These are phyloP conservation scores for Barnardius zonarius DNA, from an alignment of 2,113 vertebrate species.

Conservation along the genomic window DNA sequence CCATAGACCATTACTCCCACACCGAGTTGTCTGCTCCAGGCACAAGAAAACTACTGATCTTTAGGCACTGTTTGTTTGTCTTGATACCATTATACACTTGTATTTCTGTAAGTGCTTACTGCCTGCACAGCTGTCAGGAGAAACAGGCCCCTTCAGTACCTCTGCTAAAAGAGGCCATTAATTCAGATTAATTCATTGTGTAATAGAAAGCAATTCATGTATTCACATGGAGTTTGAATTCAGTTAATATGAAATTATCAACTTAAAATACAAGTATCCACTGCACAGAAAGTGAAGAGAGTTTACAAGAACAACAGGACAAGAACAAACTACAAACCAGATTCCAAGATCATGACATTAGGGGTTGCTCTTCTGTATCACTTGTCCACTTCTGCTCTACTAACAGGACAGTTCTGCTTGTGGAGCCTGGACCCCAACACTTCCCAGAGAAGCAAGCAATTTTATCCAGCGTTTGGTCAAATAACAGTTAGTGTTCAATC, in stretches of 20 bases:
- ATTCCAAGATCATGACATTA: background rate
- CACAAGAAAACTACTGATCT: background rate
- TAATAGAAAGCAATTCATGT: slow-evolving; percentile 15
- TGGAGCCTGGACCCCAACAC: background rate
- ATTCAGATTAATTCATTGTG: background rate
- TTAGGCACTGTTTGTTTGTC: background rate
- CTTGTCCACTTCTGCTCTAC: background rate
- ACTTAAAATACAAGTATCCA: background rate
- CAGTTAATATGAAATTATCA: background rate
- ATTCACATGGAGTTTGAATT: background rate
- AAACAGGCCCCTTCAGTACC: background rate
- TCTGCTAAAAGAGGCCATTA: background rate
- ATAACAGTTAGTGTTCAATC: background rate
- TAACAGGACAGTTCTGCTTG: background rate
- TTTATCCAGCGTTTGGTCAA: background rate
- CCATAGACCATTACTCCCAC: background rate
- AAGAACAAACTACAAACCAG: background rate
- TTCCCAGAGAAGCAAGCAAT: background rate
- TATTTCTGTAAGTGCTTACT: background rate
- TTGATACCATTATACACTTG: background rate
- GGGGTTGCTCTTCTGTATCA: background rate
- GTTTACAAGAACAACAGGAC: background rate
- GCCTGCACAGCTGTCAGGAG: background rate
- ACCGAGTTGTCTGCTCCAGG: background rate
- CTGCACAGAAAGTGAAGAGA: background rate